Base-by-base conservation (phyloP, 2,888 invertebrate genomes). In the Euzetes globulus region DNA sequence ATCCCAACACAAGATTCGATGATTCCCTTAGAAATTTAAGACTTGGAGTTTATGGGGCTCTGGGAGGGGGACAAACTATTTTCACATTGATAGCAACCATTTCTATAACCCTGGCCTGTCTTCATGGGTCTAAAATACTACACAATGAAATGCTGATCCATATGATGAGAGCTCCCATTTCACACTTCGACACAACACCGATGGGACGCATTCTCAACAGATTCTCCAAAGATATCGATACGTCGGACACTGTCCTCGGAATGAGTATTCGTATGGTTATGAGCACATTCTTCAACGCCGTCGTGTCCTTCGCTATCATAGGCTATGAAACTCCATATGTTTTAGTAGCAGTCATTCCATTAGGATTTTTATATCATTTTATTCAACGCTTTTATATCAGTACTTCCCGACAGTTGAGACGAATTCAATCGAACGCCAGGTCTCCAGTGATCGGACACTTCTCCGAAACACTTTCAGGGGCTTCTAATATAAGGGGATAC, bases 401-500 rank as follows among this genome's bases (percentile, higher is more conserved):
- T 27, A 85, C 86, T 3, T 85, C 86, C 0, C 81, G 86, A 52
- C 87, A 87, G 79, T 78, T 87, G 75, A 86, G 86, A 77, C 81
- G 87, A 45, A 79, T 87, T 13, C 85, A 86, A 77, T 85, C 86
- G 1, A 82, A 85, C 1, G 84, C 85, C 19, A 80, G 86, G 55
- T 87, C 86, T 17, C 87, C 87, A 0, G 84, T 87, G 37, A 87
- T 85, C 79, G 84, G 85, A 9, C 85, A 86, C 78, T 86, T 87
- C 78, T 82, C 84, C 3, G 87, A 87, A 80, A 85, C 86, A 11
- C 81, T 86, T 41, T 81, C 80, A 9, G 86, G 86, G 29, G 83
- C 84, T 11, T 80, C 82, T 5, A 81, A 82, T 5, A 84, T 84
- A 45, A 75, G 81, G 58, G 82, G 81, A 4, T 81, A 79, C 72